phyloP scores from a whole-genome alignment of 2,797 vertebrate genomes.

The Hylomyscus alleni region DNA sequence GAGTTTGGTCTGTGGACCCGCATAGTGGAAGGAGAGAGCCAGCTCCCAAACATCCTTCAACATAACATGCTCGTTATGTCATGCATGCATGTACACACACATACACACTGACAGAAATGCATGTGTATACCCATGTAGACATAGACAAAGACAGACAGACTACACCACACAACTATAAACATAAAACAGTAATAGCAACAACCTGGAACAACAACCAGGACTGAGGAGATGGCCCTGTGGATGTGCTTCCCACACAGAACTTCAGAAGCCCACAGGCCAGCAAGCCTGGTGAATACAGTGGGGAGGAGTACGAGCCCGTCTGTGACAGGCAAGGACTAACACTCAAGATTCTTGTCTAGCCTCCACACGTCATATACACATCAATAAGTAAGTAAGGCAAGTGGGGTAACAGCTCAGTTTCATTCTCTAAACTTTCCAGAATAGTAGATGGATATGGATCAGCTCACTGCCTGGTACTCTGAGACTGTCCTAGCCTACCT shows the following conservation, averaged over 20 bases:
- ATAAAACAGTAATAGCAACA: background rate
- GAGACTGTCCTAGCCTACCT: background rate
- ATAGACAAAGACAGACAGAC: background rate
- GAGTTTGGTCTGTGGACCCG: background rate
- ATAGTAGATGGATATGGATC: background rate
- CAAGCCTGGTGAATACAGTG: background rate
- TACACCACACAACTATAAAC: background rate
- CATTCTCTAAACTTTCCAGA: background rate
- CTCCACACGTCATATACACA: background rate
- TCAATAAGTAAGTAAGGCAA: background rate
- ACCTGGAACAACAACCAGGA: background rate
- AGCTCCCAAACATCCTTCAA: background rate
- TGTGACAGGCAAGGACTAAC: background rate
- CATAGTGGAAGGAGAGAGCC: background rate
- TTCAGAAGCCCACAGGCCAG: background rate
- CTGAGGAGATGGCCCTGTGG: background rate
- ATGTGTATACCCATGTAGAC: background rate
- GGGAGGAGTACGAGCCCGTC: background rate
- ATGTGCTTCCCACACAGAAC: background rate
- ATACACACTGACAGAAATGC: background rate
- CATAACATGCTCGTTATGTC: background rate
- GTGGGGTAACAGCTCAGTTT: background rate
- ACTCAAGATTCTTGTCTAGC: background rate
- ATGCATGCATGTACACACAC: no score
- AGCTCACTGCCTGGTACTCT: background rate